phyloP scores from a whole-genome alignment of 1,140 invertebrate genomes.

The Lethrus apterus region DNA sequence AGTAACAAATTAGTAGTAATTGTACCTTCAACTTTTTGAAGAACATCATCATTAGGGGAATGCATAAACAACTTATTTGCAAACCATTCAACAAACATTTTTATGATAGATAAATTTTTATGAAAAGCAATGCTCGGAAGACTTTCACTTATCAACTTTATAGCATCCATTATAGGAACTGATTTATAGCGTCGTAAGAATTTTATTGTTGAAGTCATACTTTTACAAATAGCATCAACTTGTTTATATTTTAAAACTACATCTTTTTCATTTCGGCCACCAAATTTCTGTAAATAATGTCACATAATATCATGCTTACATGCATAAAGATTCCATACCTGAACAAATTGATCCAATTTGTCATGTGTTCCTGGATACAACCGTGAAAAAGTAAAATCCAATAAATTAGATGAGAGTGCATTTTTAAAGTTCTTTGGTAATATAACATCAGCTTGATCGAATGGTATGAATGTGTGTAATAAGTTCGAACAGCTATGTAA shows the following conservation, averaged over 20 bases:
- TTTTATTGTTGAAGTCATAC: slow-evolving; percentile 44
- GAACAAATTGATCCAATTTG: slow-evolving; percentile 31
- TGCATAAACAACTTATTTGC: slow-evolving; percentile 38
- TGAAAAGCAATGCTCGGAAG: slow-evolving; percentile 46
- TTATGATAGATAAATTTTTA: slow-evolving; percentile 41
- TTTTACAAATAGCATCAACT: slow-evolving; percentile 41
- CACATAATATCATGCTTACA: slow-evolving; percentile 11
- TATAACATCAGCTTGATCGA: slow-evolving; percentile 25
- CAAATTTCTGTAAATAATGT: slow-evolving; percentile 28
- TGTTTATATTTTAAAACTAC: slow-evolving; percentile 39
- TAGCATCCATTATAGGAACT: slow-evolving; percentile 31
- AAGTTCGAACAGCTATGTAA: slow-evolving; percentile 29
- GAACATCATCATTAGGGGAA: slow-evolving; percentile 37
- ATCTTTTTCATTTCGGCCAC: slow-evolving; percentile 24
- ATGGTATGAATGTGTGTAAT: slow-evolving; percentile 30
- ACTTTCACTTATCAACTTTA: slow-evolving; percentile 40
- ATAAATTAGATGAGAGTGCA: slow-evolving; percentile 32
- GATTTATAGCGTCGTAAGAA: slow-evolving; percentile 40
- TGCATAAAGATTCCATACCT: slow-evolving; percentile 23
- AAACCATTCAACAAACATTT: slow-evolving; percentile 39
- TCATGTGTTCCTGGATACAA: slow-evolving; percentile 37
- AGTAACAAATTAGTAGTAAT: too few relatives aligned
- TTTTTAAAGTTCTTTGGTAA: slow-evolving; percentile 37
- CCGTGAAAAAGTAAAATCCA: slow-evolving; percentile 34
- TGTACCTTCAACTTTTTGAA: slow-evolving; percentile 23